Evolutionary conservation across 2,797 vertebrate species (phyloP).

Genomic region (Esox lucius): DNA sequence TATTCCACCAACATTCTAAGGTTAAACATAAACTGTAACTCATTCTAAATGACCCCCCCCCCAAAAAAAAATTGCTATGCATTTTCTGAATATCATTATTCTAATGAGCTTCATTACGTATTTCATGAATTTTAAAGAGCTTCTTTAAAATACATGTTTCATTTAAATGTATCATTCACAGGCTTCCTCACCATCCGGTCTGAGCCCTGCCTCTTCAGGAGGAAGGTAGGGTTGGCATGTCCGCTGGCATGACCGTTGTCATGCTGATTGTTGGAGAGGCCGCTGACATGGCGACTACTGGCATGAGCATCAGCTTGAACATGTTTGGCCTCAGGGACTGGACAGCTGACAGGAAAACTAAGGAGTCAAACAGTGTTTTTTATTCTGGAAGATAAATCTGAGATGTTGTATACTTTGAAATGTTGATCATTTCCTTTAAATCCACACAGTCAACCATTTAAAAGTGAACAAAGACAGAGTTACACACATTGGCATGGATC

Average conservation of each 20-base stretch:
- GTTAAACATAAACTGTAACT: too few relatives aligned
- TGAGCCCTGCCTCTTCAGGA: conserved; percentile 62
- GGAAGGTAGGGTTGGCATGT: conserved; percentile 75
- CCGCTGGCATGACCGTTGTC: conserved; percentile 41
- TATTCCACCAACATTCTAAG: too few relatives aligned
- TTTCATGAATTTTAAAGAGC: too few relatives aligned
- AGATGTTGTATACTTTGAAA: background rate
- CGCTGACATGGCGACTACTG: conserved; percentile 41
- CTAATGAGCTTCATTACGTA: too few relatives aligned
- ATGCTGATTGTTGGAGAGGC: conserved; percentile 4
- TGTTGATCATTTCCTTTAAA: background rate
- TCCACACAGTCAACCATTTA: background rate
- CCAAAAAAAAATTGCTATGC: too few relatives aligned
- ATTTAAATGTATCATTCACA: background rate
- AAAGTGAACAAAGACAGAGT: background rate
- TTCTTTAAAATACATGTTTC: conserved; percentile 4
- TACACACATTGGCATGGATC: conserved; percentile 54
- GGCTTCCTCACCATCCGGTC: conserved; percentile 54
- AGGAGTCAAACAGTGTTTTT: conserved; percentile 11
- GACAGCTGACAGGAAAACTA: conserved; percentile 40
- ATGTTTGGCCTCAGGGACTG: conserved; percentile 45
- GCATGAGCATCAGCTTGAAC: conserved; percentile 55
- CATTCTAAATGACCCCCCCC: too few relatives aligned
- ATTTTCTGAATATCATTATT: too few relatives aligned
- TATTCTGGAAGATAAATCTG: background rate